These are phyloP conservation scores for Origma solitaria DNA, from an alignment of 2,113 vertebrate genomes.

Conservation along the genomic window DNA sequence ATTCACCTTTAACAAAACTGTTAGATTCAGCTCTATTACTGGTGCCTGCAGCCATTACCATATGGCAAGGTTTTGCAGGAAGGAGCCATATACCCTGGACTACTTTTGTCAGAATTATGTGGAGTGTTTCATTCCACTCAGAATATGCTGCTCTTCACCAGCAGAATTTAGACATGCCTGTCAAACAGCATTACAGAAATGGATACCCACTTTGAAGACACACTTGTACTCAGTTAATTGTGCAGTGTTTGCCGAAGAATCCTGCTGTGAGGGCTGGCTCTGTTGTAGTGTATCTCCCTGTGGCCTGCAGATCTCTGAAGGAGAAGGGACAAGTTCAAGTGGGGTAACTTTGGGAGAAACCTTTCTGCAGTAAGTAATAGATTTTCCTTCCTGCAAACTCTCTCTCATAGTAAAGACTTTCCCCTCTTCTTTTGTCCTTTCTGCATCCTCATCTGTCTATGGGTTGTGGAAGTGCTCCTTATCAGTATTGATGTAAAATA, in stretches of 20 bases:
- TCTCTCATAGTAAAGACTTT: not conserved
- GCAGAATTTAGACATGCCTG: not conserved
- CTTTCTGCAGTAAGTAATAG: not conserved
- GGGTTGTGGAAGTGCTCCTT: not conserved
- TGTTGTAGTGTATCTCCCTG: not conserved
- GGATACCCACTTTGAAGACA: not conserved
- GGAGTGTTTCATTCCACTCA: not conserved
- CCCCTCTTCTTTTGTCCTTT: not conserved
- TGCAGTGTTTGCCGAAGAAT: not conserved
- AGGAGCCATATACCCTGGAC: not conserved
- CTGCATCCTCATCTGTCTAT: not conserved
- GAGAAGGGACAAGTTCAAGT: not conserved
- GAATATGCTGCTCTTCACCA: not conserved
- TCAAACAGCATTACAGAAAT: slow-evolving; percentile 13
- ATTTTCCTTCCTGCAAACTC: not conserved
- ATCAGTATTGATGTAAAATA: not conserved
- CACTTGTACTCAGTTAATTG: not conserved
- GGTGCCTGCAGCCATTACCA: not conserved
- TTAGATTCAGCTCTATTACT: not conserved
- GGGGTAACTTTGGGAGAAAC: not conserved
- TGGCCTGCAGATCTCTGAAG: not conserved
- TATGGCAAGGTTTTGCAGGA: not conserved
- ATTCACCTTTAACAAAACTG: not conserved
- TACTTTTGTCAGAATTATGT: not conserved
- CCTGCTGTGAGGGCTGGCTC: not conserved